These are phyloP conservation scores for Hirudinaria manillensis DNA, from an alignment of 2,888 invertebrate genomes.

Conservation along the genomic window DNA sequence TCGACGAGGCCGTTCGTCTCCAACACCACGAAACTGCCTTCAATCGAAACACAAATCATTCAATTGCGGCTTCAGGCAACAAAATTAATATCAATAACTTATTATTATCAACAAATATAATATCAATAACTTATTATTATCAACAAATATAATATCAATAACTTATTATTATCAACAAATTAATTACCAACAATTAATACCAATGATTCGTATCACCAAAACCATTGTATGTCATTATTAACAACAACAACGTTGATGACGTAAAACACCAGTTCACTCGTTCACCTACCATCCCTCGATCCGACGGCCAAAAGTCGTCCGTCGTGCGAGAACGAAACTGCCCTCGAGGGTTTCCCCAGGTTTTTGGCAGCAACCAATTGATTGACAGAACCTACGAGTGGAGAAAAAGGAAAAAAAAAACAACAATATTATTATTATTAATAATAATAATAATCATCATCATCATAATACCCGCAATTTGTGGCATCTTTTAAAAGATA, in stretches of 20 bases:
- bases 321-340: constrained; percentile 53
- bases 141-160: too few relatives aligned
- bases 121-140: too few relatives aligned
- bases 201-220: too few relatives aligned
- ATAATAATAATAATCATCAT: background rate
- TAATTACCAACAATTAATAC: too few relatives aligned
- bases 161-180: too few relatives aligned
- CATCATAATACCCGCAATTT: background rate
- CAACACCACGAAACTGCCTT: constrained; percentile 53
- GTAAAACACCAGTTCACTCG: too few relatives aligned
- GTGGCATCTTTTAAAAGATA: too few relatives aligned
- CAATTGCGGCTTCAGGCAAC: too few relatives aligned
- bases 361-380: constrained; percentile 48
- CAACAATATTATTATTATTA: background rate
- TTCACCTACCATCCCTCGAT: constrained; percentile 51
- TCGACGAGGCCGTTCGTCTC: constrained; percentile 52
- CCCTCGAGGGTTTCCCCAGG: constrained; percentile 51
- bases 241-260: background rate
- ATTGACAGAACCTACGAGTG: constrained; percentile 43
- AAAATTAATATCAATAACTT: too few relatives aligned
- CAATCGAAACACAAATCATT: constrained; percentile 30
- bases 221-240: background rate
- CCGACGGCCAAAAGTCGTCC: constrained; percentile 54
- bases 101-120: too few relatives aligned
- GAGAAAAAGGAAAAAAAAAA: background rate